phyloP scores from a whole-genome alignment of 2,888 invertebrate genomes.

The Aphrophora alni region DNA sequence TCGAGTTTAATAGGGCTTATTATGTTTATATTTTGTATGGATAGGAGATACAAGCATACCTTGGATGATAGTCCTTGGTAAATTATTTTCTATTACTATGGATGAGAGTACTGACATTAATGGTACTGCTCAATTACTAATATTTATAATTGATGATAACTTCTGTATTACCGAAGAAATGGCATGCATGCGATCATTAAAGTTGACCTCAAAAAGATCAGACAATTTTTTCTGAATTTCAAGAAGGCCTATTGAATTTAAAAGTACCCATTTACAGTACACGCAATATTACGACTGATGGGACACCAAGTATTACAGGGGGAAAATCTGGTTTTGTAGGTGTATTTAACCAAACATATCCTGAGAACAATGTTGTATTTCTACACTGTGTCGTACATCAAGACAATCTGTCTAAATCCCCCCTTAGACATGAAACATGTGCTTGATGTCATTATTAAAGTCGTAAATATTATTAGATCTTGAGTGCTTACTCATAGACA shows the following conservation, averaged over 20 bases:
- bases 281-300: not conserved
- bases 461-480: not conserved
- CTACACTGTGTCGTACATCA: not conserved
- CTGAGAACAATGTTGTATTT: not conserved
- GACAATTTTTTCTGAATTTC: not conserved
- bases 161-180: not conserved
- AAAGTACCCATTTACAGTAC: not conserved
- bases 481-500: constrained; percentile 37
- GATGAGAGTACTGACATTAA: not conserved
- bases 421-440: not conserved
- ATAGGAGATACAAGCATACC: no score
- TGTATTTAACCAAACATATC: not conserved
- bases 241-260: no score
- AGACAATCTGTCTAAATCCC: not conserved
- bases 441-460: not conserved
- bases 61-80: no score
- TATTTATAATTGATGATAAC: no score
- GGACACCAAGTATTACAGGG: not conserved
- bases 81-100: not conserved
- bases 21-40: no score
- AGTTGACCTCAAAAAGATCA: not conserved
- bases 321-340: not conserved
- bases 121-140: not conserved
- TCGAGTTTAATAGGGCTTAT: no score
- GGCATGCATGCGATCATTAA: not conserved